Percentiles rank a stretch among this genome's conserved stretches.
phyloP scores from a whole-genome alignment of 2,888 invertebrate genomes.

The Thera britannica region DNA sequence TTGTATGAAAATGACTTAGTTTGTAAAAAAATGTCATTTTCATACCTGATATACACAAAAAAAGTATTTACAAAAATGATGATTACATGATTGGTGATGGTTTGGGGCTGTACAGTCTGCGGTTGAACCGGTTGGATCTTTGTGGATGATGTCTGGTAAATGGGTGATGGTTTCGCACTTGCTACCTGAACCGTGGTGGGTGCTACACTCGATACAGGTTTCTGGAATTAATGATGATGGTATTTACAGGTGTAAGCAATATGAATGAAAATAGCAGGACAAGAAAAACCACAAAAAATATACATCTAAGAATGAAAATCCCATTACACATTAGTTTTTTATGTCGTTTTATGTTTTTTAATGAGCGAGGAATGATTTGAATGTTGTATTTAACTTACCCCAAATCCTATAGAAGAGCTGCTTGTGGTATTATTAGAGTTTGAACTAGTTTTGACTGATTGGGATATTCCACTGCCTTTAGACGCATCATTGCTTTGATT shows the following conservation, averaged over 20 bases:
- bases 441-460: slow-evolving; percentile 70
- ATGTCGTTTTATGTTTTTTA: background rate
- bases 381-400: slow-evolving; percentile 60
- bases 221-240: slow-evolving; percentile 86
- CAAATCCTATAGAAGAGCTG: slow-evolving; percentile 78
- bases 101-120: slow-evolving; percentile 86
- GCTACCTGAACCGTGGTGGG: slow-evolving; percentile 89
- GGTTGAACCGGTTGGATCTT: slow-evolving; percentile 93
- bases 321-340: background rate
- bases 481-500: slow-evolving; percentile 71
- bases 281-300: slow-evolving; percentile 27
- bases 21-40: too few species aligned
- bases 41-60: background rate
- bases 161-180: slow-evolving; percentile 88
- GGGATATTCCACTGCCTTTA: slow-evolving; percentile 63
- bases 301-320: background rate
- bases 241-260: slow-evolving; percentile 73
- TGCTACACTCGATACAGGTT: slow-evolving; percentile 94
- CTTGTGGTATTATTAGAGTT: slow-evolving; percentile 73
- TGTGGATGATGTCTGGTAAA: slow-evolving; percentile 92
- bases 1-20: too few species aligned
- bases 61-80: slow-evolving; percentile 37
- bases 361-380: background rate
- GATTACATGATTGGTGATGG: slow-evolving; percentile 49
- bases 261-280: slow-evolving; percentile 43